Conservation (phyloP, 2,797 vertebrate genomes). For the Esox masquinongy region DNA sequence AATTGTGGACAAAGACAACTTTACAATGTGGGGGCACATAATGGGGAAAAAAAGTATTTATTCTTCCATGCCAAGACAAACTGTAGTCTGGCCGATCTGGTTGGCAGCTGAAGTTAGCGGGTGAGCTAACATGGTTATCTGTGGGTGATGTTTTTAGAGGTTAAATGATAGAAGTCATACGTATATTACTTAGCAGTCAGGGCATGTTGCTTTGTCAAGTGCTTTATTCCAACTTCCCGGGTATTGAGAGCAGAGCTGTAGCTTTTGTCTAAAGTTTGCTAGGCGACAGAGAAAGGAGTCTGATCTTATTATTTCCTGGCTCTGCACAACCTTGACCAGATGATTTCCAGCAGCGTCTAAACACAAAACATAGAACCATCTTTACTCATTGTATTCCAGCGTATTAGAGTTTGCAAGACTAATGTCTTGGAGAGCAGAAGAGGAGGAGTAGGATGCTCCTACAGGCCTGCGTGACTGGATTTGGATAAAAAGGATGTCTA, state of each 20-base stretch:
- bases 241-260: constrained; percentile 66
- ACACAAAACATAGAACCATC: constrained; percentile 58
- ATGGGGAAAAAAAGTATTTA: background rate
- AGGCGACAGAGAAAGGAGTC: constrained; percentile 73
- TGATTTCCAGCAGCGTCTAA: constrained; percentile 72
- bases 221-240: constrained; percentile 71
- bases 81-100: constrained; percentile 64
- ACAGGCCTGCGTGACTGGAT: constrained; percentile 72
- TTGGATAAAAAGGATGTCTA: constrained; percentile 72
- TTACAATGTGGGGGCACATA: background rate
- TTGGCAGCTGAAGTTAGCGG: constrained; percentile 72
- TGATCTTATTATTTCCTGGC: constrained; percentile 81
- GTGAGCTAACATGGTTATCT: constrained; percentile 79
- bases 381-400: constrained; percentile 75
- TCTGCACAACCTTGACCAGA: constrained; percentile 74
- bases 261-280: constrained; percentile 79
- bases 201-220: constrained; percentile 76
- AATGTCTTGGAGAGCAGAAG: constrained; percentile 80
- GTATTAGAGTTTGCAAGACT: constrained; percentile 78
- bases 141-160: constrained; percentile 74
- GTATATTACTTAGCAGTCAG: constrained; percentile 76
- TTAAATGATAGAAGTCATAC: constrained; percentile 73
- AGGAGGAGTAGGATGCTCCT: constrained; percentile 66
- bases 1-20: background rate
- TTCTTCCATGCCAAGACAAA: constrained; percentile 23